These are phyloP conservation scores for Catalaphyllia jardinei DNA, from an alignment of 64 coral and sea anemone species.

Conservation along the genomic window DNA sequence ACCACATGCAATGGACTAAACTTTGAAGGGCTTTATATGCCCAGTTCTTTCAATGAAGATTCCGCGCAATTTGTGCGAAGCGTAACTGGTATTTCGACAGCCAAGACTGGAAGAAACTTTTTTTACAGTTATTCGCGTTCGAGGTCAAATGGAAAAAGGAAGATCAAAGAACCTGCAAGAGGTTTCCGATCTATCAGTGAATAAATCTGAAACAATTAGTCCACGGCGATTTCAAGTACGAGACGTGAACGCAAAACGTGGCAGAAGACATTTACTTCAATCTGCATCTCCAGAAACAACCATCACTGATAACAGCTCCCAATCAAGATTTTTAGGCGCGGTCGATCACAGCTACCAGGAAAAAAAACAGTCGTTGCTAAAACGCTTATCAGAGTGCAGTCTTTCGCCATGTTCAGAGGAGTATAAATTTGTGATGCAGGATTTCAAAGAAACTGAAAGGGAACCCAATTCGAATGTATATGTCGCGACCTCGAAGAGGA, in stretches of 20 bases:
- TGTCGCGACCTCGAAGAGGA: not conserved
- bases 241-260: not conserved
- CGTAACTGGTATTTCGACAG: too few relatives aligned
- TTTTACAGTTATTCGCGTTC: not conserved
- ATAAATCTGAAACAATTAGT: not conserved
- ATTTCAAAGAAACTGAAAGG: not conserved
- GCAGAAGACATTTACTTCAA: not conserved
- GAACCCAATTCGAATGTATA: not conserved
- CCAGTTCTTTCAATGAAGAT: not conserved
- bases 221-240: not conserved
- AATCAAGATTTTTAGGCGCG: not conserved
- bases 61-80: too few relatives aligned
- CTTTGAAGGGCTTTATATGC: not conserved
- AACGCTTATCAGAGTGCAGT: not conserved
- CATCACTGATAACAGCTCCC: not conserved
- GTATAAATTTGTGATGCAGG: not conserved
- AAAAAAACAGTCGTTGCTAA: not conserved
- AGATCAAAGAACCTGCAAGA: not conserved
- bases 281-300: not conserved
- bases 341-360: not conserved
- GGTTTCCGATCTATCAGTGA: not conserved
- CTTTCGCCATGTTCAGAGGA: slow-evolving; percentile 21
- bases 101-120: not conserved
- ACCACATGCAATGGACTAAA: not conserved
- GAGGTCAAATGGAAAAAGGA: not conserved